A percentile compares a stretch with the other conserved stretches of the same genome.
Evolutionary conservation across 2,113 vertebrate genomes (phyloP).

Genomic region (human (Homo sapiens)): DNA sequence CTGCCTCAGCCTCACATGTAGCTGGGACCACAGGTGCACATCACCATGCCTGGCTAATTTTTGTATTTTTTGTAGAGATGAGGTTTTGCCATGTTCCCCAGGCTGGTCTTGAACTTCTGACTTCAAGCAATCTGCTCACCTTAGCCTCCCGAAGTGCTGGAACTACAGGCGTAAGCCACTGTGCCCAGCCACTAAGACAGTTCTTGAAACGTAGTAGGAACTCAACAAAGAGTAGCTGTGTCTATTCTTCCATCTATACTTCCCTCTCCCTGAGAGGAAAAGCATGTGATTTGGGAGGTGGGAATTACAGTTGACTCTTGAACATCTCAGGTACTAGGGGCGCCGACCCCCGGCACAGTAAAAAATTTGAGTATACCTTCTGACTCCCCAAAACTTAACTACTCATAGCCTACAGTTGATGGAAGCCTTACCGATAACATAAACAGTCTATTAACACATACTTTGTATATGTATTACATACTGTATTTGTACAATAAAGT

Average conservation of each 20-base stretch:
- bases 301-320: neutral
- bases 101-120: no score
- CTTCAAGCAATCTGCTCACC: no score
- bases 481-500: neutral
- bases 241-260: neutral
- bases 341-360: rapidly evolving
- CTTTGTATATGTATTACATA: neutral
- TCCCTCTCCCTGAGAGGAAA: neutral
- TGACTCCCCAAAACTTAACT: neutral
- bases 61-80: no score
- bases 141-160: no score
- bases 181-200: neutral
- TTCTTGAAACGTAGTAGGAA: neutral
- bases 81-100: no score
- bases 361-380: neutral
- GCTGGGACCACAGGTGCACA: no score
- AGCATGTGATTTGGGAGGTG: neutral
- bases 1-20: no score
- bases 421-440: neutral
- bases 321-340: neutral
- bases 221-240: neutral
- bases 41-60: no score
- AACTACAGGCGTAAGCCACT: no score
- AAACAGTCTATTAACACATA: neutral
- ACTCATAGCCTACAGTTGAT: neutral